Evolutionary conservation across 2,113 vertebrate species (phyloP).

Genomic region (Phrynosoma blainvillii): DNA sequence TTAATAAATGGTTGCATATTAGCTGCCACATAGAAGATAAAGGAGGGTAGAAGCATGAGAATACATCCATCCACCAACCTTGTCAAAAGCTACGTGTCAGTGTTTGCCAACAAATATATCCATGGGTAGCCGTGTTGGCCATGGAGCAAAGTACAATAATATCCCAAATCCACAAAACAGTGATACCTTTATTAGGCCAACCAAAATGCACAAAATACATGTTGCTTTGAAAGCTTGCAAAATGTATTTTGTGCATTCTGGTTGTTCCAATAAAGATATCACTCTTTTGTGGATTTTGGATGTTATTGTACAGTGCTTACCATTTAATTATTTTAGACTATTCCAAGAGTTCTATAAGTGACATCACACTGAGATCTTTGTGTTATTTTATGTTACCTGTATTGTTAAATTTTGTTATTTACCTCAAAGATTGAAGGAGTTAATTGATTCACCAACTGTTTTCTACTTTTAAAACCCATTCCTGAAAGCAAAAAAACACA

Average conservation of each 20-base stretch:
- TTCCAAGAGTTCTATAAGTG: background rate
- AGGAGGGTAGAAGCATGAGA: background rate
- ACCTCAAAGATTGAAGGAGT: too few species aligned
- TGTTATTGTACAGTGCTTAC: too few species aligned
- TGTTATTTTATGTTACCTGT: background rate
- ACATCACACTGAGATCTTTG: background rate
- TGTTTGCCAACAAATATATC: background rate
- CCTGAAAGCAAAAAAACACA: background rate
- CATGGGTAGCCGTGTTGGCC: too few species aligned
- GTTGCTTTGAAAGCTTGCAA: too few species aligned
- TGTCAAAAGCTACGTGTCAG: background rate
- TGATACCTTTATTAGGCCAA: too few species aligned
- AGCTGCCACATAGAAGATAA: background rate
- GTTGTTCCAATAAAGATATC: too few species aligned
- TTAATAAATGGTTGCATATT: background rate
- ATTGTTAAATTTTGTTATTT: background rate
- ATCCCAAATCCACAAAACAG: too few species aligned
- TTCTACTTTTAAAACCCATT: background rate
- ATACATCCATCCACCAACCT: background rate
- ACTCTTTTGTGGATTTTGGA: too few species aligned
- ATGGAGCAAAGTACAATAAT: too few species aligned
- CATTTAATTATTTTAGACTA: background rate
- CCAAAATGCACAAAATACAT: background rate
- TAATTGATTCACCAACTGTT: background rate
- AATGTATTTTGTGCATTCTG: too few species aligned